Evolutionary conservation across 2,113 vertebrate genomes (phyloP), one percentile per base, ranked within the genome.

Genomic region (Sapayoa aenigma): DNA sequence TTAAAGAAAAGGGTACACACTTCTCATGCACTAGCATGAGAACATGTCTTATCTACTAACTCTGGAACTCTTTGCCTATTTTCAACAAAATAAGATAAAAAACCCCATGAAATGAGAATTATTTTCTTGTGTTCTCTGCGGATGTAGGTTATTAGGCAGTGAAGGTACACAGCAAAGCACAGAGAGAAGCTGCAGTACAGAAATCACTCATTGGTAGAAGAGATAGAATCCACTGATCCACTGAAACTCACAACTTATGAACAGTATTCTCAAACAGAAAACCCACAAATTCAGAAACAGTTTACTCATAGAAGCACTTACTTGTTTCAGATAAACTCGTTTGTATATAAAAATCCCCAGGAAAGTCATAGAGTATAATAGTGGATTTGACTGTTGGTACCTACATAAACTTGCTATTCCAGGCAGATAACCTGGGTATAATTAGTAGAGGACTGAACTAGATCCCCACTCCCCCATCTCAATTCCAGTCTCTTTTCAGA

Each of bases 291-390:
- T 78, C 12, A 60, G 44, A 30, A 56, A 21, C n/a, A 16, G 12
- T 65, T 86, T 46, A 52, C 6, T 42, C 23, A 35, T 0, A 39
- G 33, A 52, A 59, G 11, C 41, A 46, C 2, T 42, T n/a, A 27
- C 24, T 52, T 42, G 7, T 18, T 84, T 73, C 31, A 62, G 22
- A 23, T 41, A 24, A 67, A n/a, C 23, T 44, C 62, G 7, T n/a
- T 17, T 42, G 14, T 9, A 20, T 13, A 49, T 23, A 58, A 37
- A 89, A 72, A 37, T 4, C 5, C 18, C 3, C 49, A 46, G 9
- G 60, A 55, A 65, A 66, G 0, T 39, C 4, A 20, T 5, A 28
- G 5, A 39, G 7, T 4, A 12, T 25, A 27, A 11, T 0, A 39
- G 21, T 6, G 9, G n/a, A 5, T 67, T 75, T 79, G 37, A 28